Conservation (phyloP, 2,888 invertebrate genomes). For the Lutraria lutraria region DNA sequence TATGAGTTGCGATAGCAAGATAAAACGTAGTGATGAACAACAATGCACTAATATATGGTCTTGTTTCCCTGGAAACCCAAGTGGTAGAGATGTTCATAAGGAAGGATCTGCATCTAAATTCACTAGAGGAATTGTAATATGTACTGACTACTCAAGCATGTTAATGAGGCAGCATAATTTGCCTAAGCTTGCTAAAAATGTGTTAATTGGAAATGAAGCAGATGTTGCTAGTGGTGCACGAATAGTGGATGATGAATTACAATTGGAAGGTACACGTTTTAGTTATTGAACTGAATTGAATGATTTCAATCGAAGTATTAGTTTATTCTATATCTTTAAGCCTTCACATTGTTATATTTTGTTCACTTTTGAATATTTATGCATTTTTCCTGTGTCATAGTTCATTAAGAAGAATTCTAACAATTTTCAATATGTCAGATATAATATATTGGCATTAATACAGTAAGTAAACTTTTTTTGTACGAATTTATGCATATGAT, state of each 20-base stretch:
- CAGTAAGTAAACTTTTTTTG: too few species aligned
- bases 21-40: not conserved
- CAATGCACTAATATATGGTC: not conserved
- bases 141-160: conserved; percentile 5
- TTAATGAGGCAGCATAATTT: conserved; percentile 4
- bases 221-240: not conserved
- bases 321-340: too few species aligned
- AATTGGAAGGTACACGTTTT: not conserved
- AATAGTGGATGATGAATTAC: not conserved
- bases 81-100: conserved; percentile 26
- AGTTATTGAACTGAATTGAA: not conserved
- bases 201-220: conserved; percentile 22
- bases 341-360: too few species aligned
- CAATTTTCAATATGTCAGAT: too few species aligned
- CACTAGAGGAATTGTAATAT: conserved; percentile 38
- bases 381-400: too few species aligned
- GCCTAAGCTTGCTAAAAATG: not conserved
- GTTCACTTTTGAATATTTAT: too few species aligned
- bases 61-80: not conserved
- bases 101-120: not conserved
- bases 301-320: too few species aligned
- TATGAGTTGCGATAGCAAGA: not conserved
- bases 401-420: too few species aligned
- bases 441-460: too few species aligned
- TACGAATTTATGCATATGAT: too few species aligned